Conservation (phyloP, 2,797 vertebrate species). For the Sebastolobus alascanus region DNA sequence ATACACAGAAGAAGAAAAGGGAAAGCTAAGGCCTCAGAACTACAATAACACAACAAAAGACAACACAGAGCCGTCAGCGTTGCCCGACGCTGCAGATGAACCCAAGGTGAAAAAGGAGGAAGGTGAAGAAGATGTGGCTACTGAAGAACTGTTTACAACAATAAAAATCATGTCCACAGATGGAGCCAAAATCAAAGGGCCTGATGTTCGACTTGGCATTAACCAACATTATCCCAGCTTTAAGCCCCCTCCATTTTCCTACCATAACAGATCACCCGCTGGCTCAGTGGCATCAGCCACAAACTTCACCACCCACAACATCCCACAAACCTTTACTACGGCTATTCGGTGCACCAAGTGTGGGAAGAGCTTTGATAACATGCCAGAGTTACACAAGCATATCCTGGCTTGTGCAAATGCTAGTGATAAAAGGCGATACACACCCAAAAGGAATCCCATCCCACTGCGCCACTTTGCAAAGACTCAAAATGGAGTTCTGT, state of each 20-base stretch:
- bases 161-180: constrained; percentile 96
- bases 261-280: constrained; percentile 94
- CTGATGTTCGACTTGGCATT: constrained; percentile 95
- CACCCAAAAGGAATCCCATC: constrained; percentile 96
- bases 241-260: constrained; percentile 98
- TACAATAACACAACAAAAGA: constrained; percentile 89
- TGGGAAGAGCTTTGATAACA: constrained; percentile 98
- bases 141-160: constrained; percentile 94
- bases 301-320: constrained; percentile 98
- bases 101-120: constrained; percentile 77
- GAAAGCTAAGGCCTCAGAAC: constrained; percentile 96
- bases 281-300: constrained; percentile 92
- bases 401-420: constrained; percentile 96
- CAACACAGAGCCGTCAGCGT: constrained; percentile 21
- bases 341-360: constrained; percentile 99
- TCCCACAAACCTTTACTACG: constrained; percentile 97
- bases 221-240: constrained; percentile 99
- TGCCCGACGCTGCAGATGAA: constrained; percentile 44
- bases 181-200: constrained; percentile 90
- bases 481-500: constrained; percentile 90
- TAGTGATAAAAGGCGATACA: constrained; percentile 97
- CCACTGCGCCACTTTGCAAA: constrained; percentile 94
- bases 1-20: constrained; percentile 93
- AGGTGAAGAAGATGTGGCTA: constrained; percentile 83
- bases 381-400: constrained; percentile 97